Evolutionary conservation across 2,888 invertebrate species (phyloP).

Genomic region (Drosophila niveifrons): DNA sequence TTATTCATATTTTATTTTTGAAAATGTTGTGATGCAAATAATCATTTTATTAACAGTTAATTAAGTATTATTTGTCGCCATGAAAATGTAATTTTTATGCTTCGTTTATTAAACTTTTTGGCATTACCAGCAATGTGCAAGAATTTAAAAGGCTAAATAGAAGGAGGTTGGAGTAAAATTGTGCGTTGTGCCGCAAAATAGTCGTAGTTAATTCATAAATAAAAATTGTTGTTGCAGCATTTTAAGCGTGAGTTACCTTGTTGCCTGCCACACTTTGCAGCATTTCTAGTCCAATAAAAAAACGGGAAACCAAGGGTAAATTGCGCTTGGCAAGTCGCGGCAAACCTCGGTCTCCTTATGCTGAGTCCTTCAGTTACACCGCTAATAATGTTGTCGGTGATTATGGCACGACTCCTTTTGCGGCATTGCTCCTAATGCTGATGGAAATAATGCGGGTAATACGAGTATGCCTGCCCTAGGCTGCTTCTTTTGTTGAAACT

Average conservation of each 20-base stretch:
- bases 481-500: constrained; percentile 9
- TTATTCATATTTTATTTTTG: no score
- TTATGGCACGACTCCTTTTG: constrained; percentile 30
- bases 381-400: constrained; percentile 53
- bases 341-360: constrained; percentile 16
- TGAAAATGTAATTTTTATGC: not conserved
- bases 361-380: constrained; percentile 21
- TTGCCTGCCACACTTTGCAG: constrained; percentile 14
- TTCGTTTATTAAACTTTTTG: not conserved
- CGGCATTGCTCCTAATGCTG: constrained; percentile 29
- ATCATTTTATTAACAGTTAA: no score
- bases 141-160: no score
- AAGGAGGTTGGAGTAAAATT: not conserved
- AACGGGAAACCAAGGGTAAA: constrained; percentile 20
- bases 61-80: no score
- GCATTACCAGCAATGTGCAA: not conserved
- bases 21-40: no score
- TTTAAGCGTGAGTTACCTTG: constrained; percentile 48
- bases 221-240: constrained; percentile 50
- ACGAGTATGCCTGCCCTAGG: constrained; percentile 28
- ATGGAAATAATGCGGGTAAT: constrained; percentile 31
- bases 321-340: constrained; percentile 1
- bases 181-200: constrained; percentile 26
- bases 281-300: constrained; percentile 5
- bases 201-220: constrained; percentile 60